Conservation (phyloP, 2,113 vertebrate genomes). For the Petroica traversi region DNA sequence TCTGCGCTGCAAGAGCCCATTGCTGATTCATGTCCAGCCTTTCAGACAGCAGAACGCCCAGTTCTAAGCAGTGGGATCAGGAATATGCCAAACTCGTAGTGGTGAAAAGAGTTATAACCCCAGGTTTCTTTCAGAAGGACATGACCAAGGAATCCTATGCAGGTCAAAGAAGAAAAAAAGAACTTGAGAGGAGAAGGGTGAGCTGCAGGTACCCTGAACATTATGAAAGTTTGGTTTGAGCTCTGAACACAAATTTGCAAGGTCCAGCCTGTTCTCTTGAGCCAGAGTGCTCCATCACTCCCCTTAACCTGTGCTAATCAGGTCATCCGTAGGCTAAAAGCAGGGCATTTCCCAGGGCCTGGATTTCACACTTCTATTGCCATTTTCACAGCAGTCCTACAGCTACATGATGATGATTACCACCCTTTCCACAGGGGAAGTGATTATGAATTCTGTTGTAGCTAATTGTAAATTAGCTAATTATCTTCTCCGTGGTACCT, state of each 20-base stretch:
- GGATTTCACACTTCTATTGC: background rate
- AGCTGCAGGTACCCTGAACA: accelerated
- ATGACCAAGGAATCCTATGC: background rate
- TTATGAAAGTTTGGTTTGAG: background rate
- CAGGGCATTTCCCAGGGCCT: slow-evolving; percentile 29
- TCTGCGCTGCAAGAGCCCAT: accelerated
- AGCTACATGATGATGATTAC: slow-evolving; percentile 43
- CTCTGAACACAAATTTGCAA: background rate
- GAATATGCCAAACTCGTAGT: background rate
- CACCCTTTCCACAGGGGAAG: slow-evolving; percentile 52
- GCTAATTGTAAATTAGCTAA: slow-evolving; percentile 66
- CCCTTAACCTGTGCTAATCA: background rate
- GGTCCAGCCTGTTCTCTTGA: accelerated
- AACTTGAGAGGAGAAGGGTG: background rate
- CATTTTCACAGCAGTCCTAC: slow-evolving; percentile 57
- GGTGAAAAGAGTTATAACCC: background rate
- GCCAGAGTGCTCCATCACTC: background rate
- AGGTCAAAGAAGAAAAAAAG: background rate
- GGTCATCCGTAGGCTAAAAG: slow-evolving; percentile 20
- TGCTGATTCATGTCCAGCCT: background rate
- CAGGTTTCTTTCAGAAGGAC: accelerated
- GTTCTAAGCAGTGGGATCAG: background rate
- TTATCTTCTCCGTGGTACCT: slow-evolving; percentile 44
- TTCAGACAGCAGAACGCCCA: background rate
- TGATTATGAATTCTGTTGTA: slow-evolving; percentile 58